phyloP scores from a whole-genome alignment of 2,797 vertebrate genomes.

The Phylloscopus collybita region DNA sequence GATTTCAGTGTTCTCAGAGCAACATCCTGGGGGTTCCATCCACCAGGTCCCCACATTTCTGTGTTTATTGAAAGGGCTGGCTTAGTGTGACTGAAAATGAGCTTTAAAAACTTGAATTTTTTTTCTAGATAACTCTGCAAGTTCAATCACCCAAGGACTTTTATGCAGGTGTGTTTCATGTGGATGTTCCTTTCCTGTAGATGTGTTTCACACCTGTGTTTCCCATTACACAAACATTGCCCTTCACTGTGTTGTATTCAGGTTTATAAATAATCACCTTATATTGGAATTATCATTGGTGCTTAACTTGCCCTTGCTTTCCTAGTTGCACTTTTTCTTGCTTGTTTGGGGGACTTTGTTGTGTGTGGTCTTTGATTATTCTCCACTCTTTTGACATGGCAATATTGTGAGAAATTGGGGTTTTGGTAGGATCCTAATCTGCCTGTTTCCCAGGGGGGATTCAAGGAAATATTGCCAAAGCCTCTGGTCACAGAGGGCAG shows the following conservation, averaged over 20 bases:
- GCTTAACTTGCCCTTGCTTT: background rate
- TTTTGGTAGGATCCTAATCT: background rate
- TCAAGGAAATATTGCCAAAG: background rate
- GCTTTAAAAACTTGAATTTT: accelerated
- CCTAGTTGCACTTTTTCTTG: no score
- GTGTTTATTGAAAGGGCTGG: background rate
- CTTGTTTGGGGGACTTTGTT: background rate
- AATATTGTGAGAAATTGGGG: background rate
- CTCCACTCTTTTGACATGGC: background rate
- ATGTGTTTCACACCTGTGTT: background rate
- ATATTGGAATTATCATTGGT: background rate
- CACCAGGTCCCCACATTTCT: background rate
- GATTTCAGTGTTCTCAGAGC: background rate
- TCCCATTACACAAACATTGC: background rate
- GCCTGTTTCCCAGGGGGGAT: background rate
- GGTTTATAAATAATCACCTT: background rate
- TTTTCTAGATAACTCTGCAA: background rate
- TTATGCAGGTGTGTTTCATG: background rate
- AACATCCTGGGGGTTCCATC: background rate
- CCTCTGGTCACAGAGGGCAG: background rate
- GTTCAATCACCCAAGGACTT: background rate
- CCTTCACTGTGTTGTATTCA: accelerated
- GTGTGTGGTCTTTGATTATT: background rate
- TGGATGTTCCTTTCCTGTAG: no score
- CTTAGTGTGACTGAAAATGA: background rate